A percentile compares a stretch with the other conserved stretches of the same genome.
Evolutionary conservation across 2,888 invertebrate species (phyloP).

Genomic region (Drosophila monieri): DNA sequence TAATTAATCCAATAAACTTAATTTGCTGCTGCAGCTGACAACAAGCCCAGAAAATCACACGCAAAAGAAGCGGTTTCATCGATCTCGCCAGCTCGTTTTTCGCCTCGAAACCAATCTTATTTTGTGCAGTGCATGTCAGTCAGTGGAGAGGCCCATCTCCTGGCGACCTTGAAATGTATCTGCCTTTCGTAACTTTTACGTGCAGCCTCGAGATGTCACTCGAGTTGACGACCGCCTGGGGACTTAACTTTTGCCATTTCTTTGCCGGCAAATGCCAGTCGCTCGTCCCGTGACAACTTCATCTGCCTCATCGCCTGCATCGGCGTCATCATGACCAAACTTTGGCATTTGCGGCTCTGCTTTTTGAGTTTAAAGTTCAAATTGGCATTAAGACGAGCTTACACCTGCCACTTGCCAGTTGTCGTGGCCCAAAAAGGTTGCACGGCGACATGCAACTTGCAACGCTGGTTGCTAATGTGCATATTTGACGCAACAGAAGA

Average conservation of each 20-base stretch:
- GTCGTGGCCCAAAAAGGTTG: conserved; percentile 35
- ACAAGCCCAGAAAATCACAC: background rate
- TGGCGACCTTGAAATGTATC: conserved; percentile 65
- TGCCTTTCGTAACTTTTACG: background rate
- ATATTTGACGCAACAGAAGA: background rate
- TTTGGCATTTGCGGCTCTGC: conserved; percentile 67
- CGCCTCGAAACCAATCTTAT: background rate
- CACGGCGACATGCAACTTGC: conserved; percentile 2
- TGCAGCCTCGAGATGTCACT: conserved; percentile 3
- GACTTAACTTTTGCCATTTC: conserved; percentile 74
- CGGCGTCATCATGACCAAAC: conserved; percentile 41
- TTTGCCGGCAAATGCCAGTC: conserved; percentile 71
- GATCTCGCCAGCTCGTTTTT: background rate
- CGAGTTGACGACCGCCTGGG: conserved; percentile 21
- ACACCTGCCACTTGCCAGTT: conserved; percentile 24
- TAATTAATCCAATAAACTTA: conserved; percentile 70
- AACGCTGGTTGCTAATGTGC: conserved; percentile 6
- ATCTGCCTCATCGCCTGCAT: conserved; percentile 24
- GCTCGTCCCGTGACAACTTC: conserved; percentile 31
- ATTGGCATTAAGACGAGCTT: conserved; percentile 41
- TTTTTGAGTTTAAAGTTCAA: conserved; percentile 71
- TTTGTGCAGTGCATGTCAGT: conserved; percentile 7
- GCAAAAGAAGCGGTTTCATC: background rate
- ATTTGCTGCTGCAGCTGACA: conserved; percentile 44
- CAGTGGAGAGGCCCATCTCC: conserved; percentile 37